Evolutionary conservation across 2,113 vertebrate genomes (phyloP), one percentile per base, ranked within the genome.

Genomic region (Heteronetta atricapilla): DNA sequence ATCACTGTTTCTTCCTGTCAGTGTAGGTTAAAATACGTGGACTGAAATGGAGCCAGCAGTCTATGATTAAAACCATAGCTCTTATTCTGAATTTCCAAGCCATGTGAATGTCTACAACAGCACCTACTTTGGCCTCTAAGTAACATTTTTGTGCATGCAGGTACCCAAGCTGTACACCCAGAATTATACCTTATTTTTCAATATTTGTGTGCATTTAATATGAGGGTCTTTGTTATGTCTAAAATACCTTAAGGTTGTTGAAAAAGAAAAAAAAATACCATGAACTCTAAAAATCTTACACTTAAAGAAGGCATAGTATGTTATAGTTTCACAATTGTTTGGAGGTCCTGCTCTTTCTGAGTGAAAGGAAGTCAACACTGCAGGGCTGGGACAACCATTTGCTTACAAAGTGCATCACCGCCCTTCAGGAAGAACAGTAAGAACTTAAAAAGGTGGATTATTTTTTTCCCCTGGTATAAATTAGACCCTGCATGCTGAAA

Each of bases 31-130:
- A 81, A 70, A 67, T n/a, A 18, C 5, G 53, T 7, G 8, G 26
- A 66, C 11, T 28, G 78, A 82, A 59, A n/a, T 3, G 4, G 3
- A 59, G 62, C 44, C 56, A 63, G 36, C 21, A 40, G 34, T 13
- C n/a, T 8, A 0, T 42, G 28, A 40, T 66, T n/a, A 83, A 77
- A 86, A 62, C 6, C 44, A 23, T 29, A 60, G 9, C 4, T 64
- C 20, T 40, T 85, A 55, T 33, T 68, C 22, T 38, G 31, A 28
- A 69, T 73, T 82, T 82, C 5, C 15, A 82, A 42, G 55, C 55
- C 21, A 44, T 1, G 1, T 12, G 19, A 18, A 69, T 36, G 8
- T 18, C 29, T 60, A 64, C 3, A 28, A 3, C 2, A 12, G 9
- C 15, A 7, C 13, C n/a, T 66, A 38, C 13, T 70, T 75, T 50